A percentile compares a stretch with the other conserved stretches of the same genome.
phyloP scores from a whole-genome alignment of 92 coral and sea anemone species.

The Phenganax marumi region DNA sequence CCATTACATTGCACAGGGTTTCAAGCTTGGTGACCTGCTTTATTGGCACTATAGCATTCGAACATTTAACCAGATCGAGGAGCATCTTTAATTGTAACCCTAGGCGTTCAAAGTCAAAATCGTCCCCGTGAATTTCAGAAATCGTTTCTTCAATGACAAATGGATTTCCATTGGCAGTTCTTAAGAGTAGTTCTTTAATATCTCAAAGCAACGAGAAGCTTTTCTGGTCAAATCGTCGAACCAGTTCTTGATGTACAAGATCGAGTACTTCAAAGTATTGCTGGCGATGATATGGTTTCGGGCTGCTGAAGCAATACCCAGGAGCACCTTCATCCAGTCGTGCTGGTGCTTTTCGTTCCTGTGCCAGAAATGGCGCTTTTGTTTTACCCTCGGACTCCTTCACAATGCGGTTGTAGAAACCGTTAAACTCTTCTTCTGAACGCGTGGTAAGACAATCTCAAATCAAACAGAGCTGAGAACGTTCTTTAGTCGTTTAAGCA shows the following conservation, averaged over 20 bases:
- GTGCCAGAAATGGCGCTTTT: constrained; percentile 41
- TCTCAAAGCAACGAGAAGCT: constrained; percentile 46
- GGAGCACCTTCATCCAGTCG: constrained; percentile 49
- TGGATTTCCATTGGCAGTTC: constrained; percentile 49
- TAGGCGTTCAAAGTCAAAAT: constrained; percentile 50
- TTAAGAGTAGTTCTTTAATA: constrained; percentile 49
- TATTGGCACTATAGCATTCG: constrained; percentile 28
- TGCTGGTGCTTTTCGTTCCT: constrained; percentile 48
- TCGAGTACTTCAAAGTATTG: constrained; percentile 56
- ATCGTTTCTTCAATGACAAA: constrained; percentile 43
- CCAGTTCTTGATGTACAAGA: constrained; percentile 51
- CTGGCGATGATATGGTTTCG: constrained; percentile 46
- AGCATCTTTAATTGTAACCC: constrained; percentile 52
- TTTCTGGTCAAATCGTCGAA: constrained; percentile 56
- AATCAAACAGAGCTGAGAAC: constrained; percentile 21
- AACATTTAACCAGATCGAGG: constrained; percentile 47
- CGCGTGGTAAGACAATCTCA: constrained; percentile 22
- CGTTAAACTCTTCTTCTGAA: constrained; percentile 37
- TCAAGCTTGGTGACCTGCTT: constrained; percentile 36
- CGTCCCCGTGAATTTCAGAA: constrained; percentile 37
- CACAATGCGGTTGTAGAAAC: constrained; percentile 2
- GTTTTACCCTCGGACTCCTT: constrained; percentile 28
- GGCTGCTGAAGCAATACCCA: constrained; percentile 43
- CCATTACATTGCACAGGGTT: no score
- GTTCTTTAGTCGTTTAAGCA: neutral